Base-by-base conservation (phyloP, 2,113 vertebrate species). In the Odontesthes bonariensis region DNA sequence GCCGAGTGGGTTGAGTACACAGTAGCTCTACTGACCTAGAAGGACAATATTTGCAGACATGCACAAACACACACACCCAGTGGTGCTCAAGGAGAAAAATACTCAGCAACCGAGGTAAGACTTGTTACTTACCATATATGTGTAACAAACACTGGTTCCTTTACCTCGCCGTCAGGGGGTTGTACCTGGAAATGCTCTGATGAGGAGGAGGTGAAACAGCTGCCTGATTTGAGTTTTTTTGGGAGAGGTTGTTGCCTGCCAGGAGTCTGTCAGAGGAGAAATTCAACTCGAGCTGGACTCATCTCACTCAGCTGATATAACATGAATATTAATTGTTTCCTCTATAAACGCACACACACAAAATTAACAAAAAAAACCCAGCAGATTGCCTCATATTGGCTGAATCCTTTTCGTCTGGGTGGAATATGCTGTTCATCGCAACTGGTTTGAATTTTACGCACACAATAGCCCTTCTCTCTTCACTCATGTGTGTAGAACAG, bases 1-100 rank as follows among this genome's bases (percentile, higher is more conserved):
- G 83, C 76, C 44, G 90, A 91, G 81, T 84, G 84, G 89, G 86
- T 85, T 88, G 86, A 88, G 87, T 80, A 91, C 89, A 90, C 88
- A 89, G 88, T 88, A 91, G 90, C 82, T 76, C 71, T 52, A 82
- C 87, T 90, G 89, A 93, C 90, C 85, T 57, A 78, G 76, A 89
- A 83, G 74, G 86, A 88, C 90, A 93, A 93, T 93, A 92, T 93
- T 93, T 92, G 80, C 86, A 49, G 73, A 89, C 87, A 78, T 80
- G 64, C 83, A 82, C 86, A 88, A 84, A 91, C 79, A 85, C 83
- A 88, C 86, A 88, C 86, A 70, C 83, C 77, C 81, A 78, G 73
- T 85, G 44, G 55, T 53, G 78, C 76, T 42, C 72, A 55, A 54
- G 72, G 42, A 61, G 69, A 53, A 81, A 76, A 77, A 73, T 35